Base-by-base conservation (phyloP, 30 jellyfish, hydroid and myxozoan genomes). In the Hydra vulgaris region DNA sequence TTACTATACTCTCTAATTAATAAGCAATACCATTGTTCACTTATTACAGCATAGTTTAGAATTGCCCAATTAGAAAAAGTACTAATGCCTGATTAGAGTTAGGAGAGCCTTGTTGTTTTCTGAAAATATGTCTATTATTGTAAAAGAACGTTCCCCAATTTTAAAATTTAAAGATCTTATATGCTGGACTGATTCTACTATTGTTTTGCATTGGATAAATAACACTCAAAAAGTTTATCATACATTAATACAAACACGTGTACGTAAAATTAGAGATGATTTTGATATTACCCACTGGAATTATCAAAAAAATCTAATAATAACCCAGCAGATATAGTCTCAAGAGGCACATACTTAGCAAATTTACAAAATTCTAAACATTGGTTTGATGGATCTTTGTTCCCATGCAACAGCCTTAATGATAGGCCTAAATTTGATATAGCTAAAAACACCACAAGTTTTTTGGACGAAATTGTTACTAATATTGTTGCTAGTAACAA, bases 301-400 rank as follows among this genome's bases (percentile, higher is more conserved):
- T 8, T 55, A 74, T 74, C n/a, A n/a, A n/a, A 12, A 7, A 19
- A 23, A 16, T 74, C 71, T 0, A 19, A 23, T 7, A 26, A 19
- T 15, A 74, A 74, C 71, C 81, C 81, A 19, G 81, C 81, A 74
- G 81, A 74, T 74, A 74, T n/a, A n/a, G n/a, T n/a, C n/a, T 74
- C 81, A 27, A 74, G 81, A 74, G 81, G 76, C 20, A 40, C 61
- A 40, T 3, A 5, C 12, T 12, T 40, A 40, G 61, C 61, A 40
- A 40, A 40, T 5, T 40, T 40, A 12, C 61, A 40, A 3, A 40
- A 40, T 40, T 40, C 5, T 5, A 40, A 40, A 12, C 61, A 3
- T 40, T 40, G 61, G n/a, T 40, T 40, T 40, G 12, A 40, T 40
- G 61, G 61, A 40, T 12, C 61, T 40, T 40, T 12, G 12, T 40